Percentiles rank a stretch among this genome's conserved stretches.
Evolutionary conservation across 92 coral and sea anemone genomes (phyloP).

Genomic region (Phenganax marumi): DNA sequence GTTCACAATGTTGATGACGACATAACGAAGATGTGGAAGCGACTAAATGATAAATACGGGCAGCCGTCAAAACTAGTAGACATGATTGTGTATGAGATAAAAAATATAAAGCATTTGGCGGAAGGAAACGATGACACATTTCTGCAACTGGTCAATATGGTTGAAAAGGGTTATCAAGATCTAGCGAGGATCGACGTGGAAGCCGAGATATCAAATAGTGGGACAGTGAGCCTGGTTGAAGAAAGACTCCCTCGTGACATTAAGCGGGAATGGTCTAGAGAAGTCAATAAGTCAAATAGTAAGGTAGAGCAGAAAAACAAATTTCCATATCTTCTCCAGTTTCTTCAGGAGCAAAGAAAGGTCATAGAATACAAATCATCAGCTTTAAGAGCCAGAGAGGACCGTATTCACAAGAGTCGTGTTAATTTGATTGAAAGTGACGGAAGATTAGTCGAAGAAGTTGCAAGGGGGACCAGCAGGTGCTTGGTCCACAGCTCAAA

Average conservation of each 20-base stretch:
- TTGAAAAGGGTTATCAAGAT: slow-evolving; percentile 44
- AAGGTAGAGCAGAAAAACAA: slow-evolving; percentile 30
- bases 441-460: slow-evolving; percentile 18
- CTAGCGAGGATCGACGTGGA: slow-evolving; percentile 39
- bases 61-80: slow-evolving; percentile 35
- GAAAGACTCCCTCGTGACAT: slow-evolving; percentile 47
- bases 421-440: slow-evolving; percentile 38
- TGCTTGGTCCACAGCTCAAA: slow-evolving; percentile 50
- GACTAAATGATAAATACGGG: slow-evolving; percentile 48
- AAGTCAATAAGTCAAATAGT: slow-evolving; percentile 27
- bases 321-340: slow-evolving; percentile 38
- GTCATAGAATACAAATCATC: slow-evolving; percentile 50
- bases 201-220: slow-evolving; percentile 42
- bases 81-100: slow-evolving; percentile 18
- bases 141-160: slow-evolving; percentile 4
- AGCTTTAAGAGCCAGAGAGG: slow-evolving; percentile 30
- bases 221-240: slow-evolving; percentile 47
- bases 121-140: slow-evolving; percentile 36
- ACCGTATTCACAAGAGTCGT: slow-evolving; percentile 30
- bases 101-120: slow-evolving; percentile 9
- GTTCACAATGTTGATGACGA: slow-evolving; percentile 38
- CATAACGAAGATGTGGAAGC: slow-evolving; percentile 50
- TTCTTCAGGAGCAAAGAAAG: slow-evolving; percentile 50
- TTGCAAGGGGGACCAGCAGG: not conserved
- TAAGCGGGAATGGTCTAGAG: slow-evolving; percentile 46